Evolutionary conservation across 2,888 invertebrate species (phyloP), one percentile per base, ranked within the genome.

Genomic region (Labia minor): DNA sequence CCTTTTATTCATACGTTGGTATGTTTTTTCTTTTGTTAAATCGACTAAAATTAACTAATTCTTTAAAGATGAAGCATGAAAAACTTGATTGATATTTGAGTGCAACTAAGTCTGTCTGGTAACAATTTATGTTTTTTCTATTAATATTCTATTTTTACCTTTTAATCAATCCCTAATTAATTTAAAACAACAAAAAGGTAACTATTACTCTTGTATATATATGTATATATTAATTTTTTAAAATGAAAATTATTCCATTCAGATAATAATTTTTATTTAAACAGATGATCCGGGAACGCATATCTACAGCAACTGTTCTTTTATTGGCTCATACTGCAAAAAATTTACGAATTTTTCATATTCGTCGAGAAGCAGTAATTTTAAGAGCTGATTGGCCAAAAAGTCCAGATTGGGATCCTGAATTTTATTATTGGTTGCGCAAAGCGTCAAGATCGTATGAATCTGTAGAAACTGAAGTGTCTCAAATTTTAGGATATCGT

Each of bases 271-370:
- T 33, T 33, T 33, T 33, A 33, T 33, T 33, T 33, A 33, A 33
- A 33, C 73, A 88, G 88, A 78, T 87, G 71, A 80, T 90, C 21
- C 83, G 89, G 6, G 90, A 92, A 75, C 82, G 87, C 72, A 82
- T 92, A 67, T 91, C 91, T 2, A 89, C 90, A 1, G 82, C 87
- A 0, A 91, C 90, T 0, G 81, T 90, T 16, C 77, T 92, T 61
- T 79, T 91, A 14, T 78, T 91, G 62, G 89, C 86, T 0, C 81
- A 81, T 63, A 83, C 84, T 1, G 86, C 85, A 0, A 83, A 82
- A 72, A 83, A 84, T 71, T 77, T 91, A 66, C 80, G 81, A 19
- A 79, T 80, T 66, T 78, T 90, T 1, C 79, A 85, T 70, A 82
- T 92, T 0, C 79, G 92, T 62, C 81, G 85, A 64, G 89, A 89